Evolutionary conservation across 2,113 vertebrate species (phyloP).

Genomic region (Gadus macrocephalus): DNA sequence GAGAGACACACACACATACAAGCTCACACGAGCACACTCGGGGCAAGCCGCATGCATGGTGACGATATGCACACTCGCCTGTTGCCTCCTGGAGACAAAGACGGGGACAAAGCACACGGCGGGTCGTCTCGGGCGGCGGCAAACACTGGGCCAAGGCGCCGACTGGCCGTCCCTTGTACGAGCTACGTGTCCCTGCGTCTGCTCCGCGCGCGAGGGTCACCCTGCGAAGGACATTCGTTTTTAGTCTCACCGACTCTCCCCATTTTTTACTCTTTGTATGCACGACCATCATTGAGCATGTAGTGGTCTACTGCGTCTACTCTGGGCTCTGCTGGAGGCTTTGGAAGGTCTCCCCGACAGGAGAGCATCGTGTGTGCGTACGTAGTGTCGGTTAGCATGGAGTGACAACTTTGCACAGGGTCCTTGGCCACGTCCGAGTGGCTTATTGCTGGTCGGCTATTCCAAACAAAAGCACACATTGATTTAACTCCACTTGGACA

Average conservation of each 20-base stretch:
- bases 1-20: slow-evolving; percentile 3
- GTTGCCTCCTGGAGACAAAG: no score
- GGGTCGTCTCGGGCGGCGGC: slow-evolving; percentile 6
- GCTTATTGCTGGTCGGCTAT: slow-evolving; percentile 32
- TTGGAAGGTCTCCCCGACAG: slow-evolving; percentile 11
- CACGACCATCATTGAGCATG: slow-evolving; percentile 4
- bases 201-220: not conserved
- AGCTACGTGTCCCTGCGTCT: not conserved
- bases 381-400: slow-evolving; percentile 9
- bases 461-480: slow-evolving; percentile 46
- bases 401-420: slow-evolving; percentile 32
- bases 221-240: not conserved
- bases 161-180: not conserved
- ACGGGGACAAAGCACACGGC: not conserved
- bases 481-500: slow-evolving; percentile 44
- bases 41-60: no score
- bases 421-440: slow-evolving; percentile 18
- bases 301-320: not conserved
- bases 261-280: not conserved
- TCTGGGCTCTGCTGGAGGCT: not conserved
- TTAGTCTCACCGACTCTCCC: not conserved
- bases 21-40: not conserved
- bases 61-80: not conserved
- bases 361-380: slow-evolving; percentile 2
- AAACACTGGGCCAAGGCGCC: not conserved